These are phyloP conservation scores for Mastomys coucha DNA, from an alignment of 2,113 vertebrate species.

Conservation along the genomic window DNA sequence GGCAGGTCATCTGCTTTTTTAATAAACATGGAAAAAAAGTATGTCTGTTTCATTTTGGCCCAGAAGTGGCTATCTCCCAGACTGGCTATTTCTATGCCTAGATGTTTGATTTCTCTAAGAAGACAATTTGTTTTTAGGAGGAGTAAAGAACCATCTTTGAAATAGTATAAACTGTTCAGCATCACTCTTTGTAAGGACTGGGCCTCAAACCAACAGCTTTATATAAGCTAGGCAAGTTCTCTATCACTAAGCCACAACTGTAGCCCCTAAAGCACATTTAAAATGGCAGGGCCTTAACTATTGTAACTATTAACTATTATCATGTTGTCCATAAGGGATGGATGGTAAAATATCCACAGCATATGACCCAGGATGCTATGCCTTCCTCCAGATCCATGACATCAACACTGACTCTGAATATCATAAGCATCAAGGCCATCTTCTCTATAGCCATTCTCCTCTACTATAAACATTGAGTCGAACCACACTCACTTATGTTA, in stretches of 20 bases:
- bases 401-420: background rate
- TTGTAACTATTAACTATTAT: background rate
- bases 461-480: background rate
- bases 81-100: background rate
- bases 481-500: background rate
- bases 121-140: background rate
- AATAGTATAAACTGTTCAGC: background rate
- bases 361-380: background rate
- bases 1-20: too few species aligned
- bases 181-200: background rate
- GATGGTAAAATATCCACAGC: background rate
- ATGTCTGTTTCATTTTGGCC: background rate
- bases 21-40: background rate
- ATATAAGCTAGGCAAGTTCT: background rate
- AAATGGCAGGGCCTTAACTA: background rate
- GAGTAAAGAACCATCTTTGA: background rate
- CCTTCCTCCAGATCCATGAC: background rate
- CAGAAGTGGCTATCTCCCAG: background rate
- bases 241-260: background rate
- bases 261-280: background rate
- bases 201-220: background rate
- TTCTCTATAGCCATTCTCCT: background rate
- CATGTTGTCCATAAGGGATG: background rate
- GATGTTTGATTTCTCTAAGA: slow-evolving; percentile 31
- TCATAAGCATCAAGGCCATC: background rate